A percentile compares a stretch with the other conserved stretches of the same genome.
Evolutionary conservation across 92 coral and sea anemone species (phyloP).

Genomic region (Porites divaricata): DNA sequence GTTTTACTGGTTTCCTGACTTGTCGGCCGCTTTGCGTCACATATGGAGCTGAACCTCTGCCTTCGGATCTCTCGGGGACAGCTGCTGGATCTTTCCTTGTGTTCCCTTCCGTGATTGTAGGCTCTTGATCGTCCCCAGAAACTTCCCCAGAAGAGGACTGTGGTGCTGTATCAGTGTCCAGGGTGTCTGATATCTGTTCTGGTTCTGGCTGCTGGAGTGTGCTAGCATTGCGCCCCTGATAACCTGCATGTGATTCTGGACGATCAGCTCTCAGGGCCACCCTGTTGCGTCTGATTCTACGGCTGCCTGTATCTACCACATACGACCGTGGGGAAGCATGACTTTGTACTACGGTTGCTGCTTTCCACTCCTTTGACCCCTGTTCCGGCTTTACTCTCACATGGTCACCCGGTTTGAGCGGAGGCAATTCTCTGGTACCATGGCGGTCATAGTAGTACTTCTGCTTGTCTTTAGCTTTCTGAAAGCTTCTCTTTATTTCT

Average conservation of each 20-base stretch:
- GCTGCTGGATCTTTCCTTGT: conserved; percentile 5
- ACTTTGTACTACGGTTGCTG: conserved; percentile 41
- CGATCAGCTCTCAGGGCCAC: not conserved
- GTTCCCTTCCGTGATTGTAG: not conserved
- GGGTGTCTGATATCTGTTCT: not conserved
- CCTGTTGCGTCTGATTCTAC: conserved; percentile 4
- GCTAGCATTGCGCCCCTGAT: too few species aligned
- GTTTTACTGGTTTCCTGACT: too few species aligned
- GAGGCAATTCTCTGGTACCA: conserved; percentile 42
- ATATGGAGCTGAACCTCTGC: not conserved
- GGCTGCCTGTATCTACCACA: conserved; percentile 25
- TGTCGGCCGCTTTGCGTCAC: too few species aligned
- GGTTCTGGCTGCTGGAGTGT: too few species aligned
- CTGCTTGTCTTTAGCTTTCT: conserved; percentile 40
- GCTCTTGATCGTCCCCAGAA: conserved; percentile 1
- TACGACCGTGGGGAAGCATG: conserved; percentile 37
- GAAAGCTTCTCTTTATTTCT: conserved; percentile 28
- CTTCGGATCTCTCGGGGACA: conserved; percentile 8
- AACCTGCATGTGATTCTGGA: not conserved
- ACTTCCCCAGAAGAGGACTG: not conserved
- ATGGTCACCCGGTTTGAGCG: conserved; percentile 51
- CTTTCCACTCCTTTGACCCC: conserved; percentile 50
- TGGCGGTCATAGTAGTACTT: conserved; percentile 45
- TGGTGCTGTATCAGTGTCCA: not conserved
- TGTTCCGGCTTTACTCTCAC: conserved; percentile 37